Percentiles rank a stretch among this genome's conserved stretches.
Conservation (phyloP, 2,113 vertebrate species). For the Sinocyclocheilus grahami region DNA sequence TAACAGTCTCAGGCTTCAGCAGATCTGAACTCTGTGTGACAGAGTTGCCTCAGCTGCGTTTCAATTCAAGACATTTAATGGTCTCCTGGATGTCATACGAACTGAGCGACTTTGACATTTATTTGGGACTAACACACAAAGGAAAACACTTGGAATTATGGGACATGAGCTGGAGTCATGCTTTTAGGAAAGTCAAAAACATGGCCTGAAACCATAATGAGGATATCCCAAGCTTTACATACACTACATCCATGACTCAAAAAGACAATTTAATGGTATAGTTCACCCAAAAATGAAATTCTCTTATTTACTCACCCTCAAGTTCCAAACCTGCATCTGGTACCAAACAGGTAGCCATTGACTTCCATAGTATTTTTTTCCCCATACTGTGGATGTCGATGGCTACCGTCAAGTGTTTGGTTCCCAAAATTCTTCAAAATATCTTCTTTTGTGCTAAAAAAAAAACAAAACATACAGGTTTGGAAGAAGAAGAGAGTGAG, state of each 20-base stretch:
- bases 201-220: background rate
- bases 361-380: too few species aligned
- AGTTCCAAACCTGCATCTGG: too few species aligned
- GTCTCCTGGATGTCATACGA: slow-evolving; percentile 70
- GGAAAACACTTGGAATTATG: slow-evolving; percentile 57
- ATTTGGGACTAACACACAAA: slow-evolving; percentile 67
- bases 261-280: background rate
- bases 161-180: background rate
- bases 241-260: background rate
- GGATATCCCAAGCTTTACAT: background rate
- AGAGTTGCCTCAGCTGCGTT: slow-evolving; percentile 72
- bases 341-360: too few species aligned
- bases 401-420: too few species aligned
- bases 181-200: background rate
- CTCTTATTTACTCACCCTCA: too few species aligned
- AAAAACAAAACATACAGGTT: too few species aligned
- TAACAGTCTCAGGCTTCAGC: slow-evolving; percentile 29
- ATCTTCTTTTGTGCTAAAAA: too few species aligned
- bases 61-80: slow-evolving; percentile 71
- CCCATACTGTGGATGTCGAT: too few species aligned
- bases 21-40: slow-evolving; percentile 70
- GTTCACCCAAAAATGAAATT: too few species aligned
- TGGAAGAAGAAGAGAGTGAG: too few species aligned
- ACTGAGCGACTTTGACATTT: slow-evolving; percentile 67
- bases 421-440: too few species aligned